Conservation (phyloP, 2,888 invertebrate species). For the Dinocampus coccinellae region DNA sequence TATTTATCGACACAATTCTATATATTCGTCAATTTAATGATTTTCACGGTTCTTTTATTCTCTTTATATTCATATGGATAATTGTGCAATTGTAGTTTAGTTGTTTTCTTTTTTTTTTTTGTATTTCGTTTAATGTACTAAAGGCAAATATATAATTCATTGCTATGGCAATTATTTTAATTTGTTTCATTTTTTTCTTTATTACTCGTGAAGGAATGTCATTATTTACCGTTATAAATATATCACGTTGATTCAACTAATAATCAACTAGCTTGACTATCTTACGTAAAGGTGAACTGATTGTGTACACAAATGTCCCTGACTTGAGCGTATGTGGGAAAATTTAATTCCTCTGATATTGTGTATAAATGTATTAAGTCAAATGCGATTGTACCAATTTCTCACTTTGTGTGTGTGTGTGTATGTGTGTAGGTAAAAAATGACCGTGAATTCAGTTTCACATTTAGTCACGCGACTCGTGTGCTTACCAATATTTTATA, state of each 20-base stretch:
- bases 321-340: conserved; percentile 27
- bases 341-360: conserved; percentile 19
- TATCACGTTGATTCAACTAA: conserved; percentile 20
- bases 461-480: neutral
- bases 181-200: neutral
- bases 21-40: neutral
- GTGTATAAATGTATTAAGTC: neutral
- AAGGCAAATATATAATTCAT: conserved; percentile 12
- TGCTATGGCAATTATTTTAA: conserved; percentile 6
- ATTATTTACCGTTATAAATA: conserved; percentile 23
- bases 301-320: conserved; percentile 20
- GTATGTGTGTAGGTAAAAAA: neutral
- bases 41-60: too few relatives aligned
- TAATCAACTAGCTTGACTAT: neutral
- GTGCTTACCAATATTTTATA: neutral
- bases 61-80: too few relatives aligned
- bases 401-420: too few relatives aligned
- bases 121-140: neutral
- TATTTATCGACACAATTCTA: neutral
- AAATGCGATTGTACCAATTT: too few relatives aligned
- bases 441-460: conserved; percentile 25
- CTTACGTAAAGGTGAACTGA: conserved; percentile 31
- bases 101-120: neutral
- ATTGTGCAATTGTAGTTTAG: too few relatives aligned
- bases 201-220: conserved; percentile 29